Percentiles rank a stretch among this genome's conserved stretches.
Conservation (phyloP, 2,888 invertebrate genomes). For the Macrosiphum euphorbiae region DNA sequence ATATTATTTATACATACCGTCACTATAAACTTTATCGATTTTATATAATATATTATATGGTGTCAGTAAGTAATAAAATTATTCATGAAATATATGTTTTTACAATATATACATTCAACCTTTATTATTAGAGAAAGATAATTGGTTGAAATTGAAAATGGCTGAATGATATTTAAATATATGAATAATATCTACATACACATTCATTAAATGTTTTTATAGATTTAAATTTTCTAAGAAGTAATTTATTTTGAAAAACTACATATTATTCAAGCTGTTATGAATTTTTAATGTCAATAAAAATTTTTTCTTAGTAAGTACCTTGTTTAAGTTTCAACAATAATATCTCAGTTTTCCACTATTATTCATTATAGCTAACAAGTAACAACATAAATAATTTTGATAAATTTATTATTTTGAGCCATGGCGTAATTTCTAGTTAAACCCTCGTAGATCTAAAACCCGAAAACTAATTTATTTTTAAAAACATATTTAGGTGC, state of each 20-base stretch:
- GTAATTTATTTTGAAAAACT: not conserved
- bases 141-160: not conserved
- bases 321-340: not conserved
- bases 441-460: not conserved
- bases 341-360: not conserved
- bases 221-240: not conserved
- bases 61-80: conserved; percentile 5
- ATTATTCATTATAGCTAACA: not conserved
- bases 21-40: not conserved
- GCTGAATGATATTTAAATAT: not conserved
- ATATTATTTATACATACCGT: not conserved
- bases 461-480: not conserved
- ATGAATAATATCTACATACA: not conserved
- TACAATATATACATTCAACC: not conserved
- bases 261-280: not conserved
- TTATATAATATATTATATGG: not conserved
- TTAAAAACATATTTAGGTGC: not conserved
- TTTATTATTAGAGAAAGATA: not conserved
- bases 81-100: not conserved
- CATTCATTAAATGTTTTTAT: not conserved
- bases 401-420: not conserved
- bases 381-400: not conserved
- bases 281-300: not conserved
- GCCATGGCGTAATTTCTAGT: not conserved
- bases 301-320: not conserved